phyloP scores from a whole-genome alignment of 2,113 vertebrate species.

The Acanthochromis polyacanthus region DNA sequence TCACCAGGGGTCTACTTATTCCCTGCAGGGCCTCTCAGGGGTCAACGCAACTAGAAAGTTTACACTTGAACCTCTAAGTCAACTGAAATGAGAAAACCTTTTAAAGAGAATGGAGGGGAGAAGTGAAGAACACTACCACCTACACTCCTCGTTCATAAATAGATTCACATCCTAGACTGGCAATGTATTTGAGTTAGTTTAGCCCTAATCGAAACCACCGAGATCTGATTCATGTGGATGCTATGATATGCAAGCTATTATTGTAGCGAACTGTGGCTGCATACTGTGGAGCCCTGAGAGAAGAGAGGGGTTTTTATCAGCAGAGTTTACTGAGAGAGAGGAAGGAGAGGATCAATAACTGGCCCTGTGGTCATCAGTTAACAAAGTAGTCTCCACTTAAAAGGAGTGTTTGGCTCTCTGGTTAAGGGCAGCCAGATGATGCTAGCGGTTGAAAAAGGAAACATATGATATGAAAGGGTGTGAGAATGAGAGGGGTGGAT shows the following conservation, averaged over 20 bases:
- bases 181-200: conserved; percentile 74
- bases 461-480: conserved; percentile 77
- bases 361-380: conserved; percentile 86
- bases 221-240: conserved; percentile 81
- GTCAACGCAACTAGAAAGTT: conserved; percentile 81
- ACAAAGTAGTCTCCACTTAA: conserved; percentile 84
- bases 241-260: conserved; percentile 79
- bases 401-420: conserved; percentile 81
- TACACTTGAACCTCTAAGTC: conserved; percentile 78
- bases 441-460: conserved; percentile 80
- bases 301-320: conserved; percentile 74
- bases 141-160: conserved; percentile 81
- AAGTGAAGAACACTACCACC: conserved; percentile 79
- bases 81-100: conserved; percentile 78
- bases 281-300: conserved; percentile 63
- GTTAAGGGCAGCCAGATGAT: conserved; percentile 82
- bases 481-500: conserved; percentile 69
- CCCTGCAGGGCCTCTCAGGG: conserved; percentile 69
- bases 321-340: conserved; percentile 75
- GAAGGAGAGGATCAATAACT: conserved; percentile 83
- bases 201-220: conserved; percentile 78
- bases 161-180: conserved; percentile 74
- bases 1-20: conserved; percentile 73
- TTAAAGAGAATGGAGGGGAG: conserved; percentile 73
- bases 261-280: conserved; percentile 69